These are phyloP conservation scores for Megalops cyprinoides DNA, from an alignment of 2,797 vertebrate species.

Conservation along the genomic window DNA sequence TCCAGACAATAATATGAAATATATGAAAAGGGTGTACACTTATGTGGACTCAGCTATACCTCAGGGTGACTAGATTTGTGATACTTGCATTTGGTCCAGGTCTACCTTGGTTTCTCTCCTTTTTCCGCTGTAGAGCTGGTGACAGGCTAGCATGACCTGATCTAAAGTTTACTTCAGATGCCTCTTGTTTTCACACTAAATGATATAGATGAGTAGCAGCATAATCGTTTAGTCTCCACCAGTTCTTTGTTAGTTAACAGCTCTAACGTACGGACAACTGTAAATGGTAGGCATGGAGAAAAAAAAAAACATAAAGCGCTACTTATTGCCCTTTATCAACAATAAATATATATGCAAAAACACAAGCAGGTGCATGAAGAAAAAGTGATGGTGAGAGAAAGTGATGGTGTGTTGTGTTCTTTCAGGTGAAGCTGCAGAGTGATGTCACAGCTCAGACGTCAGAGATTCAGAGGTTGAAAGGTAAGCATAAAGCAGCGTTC, in stretches of 20 bases:
- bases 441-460: conserved; percentile 85
- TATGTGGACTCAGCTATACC: neutral
- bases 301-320: no score
- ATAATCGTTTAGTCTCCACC: no score
- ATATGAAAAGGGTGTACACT: neutral
- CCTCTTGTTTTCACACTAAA: no score
- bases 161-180: no score
- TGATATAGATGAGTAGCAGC: no score
- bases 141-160: no score
- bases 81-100: neutral
- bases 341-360: conserved; percentile 4
- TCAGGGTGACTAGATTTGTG: neutral
- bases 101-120: no score
- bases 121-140: no score
- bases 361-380: neutral
- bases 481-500: conserved; percentile 67
- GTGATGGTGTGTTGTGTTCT: neutral
- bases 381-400: neutral
- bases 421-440: conserved; percentile 85
- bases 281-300: no score
- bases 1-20: neutral
- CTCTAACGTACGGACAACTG: no score
- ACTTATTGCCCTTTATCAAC: neutral
- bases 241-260: no score
- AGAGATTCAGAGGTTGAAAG: conserved; percentile 88